Conservation (phyloP, 2,888 invertebrate genomes). For the Oscheius sp. region DNA sequence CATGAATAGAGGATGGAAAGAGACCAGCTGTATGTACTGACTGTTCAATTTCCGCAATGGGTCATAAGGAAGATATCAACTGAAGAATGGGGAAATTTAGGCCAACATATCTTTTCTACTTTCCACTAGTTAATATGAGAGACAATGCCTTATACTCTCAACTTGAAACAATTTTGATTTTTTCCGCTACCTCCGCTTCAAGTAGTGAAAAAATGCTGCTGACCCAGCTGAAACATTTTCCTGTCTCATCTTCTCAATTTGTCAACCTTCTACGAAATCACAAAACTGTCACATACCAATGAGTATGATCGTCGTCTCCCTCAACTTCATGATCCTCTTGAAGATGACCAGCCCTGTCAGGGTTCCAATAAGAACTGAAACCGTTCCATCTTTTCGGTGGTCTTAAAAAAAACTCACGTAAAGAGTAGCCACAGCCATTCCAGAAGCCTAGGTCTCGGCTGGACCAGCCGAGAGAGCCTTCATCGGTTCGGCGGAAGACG, state of each 20-base stretch:
- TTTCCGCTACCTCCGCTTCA: too few relatives aligned
- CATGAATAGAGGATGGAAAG: too few relatives aligned
- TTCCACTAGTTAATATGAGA: too few relatives aligned
- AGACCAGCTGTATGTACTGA: too few relatives aligned
- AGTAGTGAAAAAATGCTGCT: too few relatives aligned
- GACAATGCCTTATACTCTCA: too few relatives aligned
- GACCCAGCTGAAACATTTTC: too few relatives aligned
- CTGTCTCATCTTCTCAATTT: background rate
- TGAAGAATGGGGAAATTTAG: too few relatives aligned
- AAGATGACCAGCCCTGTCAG: conserved; percentile 51
- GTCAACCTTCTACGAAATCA: background rate
- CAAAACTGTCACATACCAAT: conserved; percentile 40
- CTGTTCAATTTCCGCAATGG: too few relatives aligned
- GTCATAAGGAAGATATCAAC: too few relatives aligned
- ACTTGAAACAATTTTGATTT: too few relatives aligned
- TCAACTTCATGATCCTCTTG: conserved; percentile 49
- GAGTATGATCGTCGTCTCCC: conserved; percentile 60
- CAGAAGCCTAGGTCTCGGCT: conserved; percentile 56
- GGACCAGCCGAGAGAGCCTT: conserved; percentile 51
- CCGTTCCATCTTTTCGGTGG: background rate
- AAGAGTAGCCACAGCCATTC: conserved; percentile 59
- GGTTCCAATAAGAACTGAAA: conserved; percentile 58
- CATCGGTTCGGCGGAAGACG: conserved; percentile 52
- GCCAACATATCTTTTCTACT: too few relatives aligned
- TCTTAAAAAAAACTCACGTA: conserved; percentile 40